Percentiles rank a stretch among this genome's conserved stretches.
Evolutionary conservation across 2,888 invertebrate genomes (phyloP).

Genomic region (Zygaena filipendulae): DNA sequence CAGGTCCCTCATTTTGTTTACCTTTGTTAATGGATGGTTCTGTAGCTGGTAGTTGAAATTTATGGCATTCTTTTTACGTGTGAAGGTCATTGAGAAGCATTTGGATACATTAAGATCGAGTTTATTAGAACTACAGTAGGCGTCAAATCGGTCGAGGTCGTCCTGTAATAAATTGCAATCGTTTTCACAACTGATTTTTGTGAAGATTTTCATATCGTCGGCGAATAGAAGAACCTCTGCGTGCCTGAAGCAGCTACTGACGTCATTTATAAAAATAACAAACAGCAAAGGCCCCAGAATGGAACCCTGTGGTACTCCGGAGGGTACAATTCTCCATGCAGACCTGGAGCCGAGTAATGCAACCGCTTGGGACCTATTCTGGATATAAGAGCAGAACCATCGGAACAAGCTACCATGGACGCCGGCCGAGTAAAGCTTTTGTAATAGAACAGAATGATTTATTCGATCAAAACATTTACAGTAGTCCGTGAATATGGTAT

Average conservation of each 20-base stretch:
- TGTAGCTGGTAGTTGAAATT: background rate
- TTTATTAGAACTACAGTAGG: conserved; percentile 4
- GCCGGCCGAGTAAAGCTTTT: conserved; percentile 4
- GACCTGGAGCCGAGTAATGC: conserved; percentile 4
- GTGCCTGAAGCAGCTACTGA: conserved; percentile 5
- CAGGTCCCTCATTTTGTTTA: conserved; percentile 4
- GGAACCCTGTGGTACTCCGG: conserved; percentile 9
- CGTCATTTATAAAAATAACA: conserved; percentile 8
- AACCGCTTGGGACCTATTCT: conserved; percentile 8
- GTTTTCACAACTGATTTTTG: background rate
- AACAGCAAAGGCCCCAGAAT: conserved; percentile 9
- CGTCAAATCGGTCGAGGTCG: conserved; percentile 6
- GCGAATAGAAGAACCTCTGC: conserved; percentile 7
- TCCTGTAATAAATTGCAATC: conserved; percentile 8
- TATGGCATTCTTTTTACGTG: background rate
- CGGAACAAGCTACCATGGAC: conserved; percentile 8
- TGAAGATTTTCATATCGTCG: conserved; percentile 12
- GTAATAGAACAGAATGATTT: conserved; percentile 10
- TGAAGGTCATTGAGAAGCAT: background rate
- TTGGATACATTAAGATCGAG: conserved; percentile 3
- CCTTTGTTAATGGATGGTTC: background rate
- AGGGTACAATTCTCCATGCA: conserved; percentile 3
- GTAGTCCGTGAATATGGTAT: conserved; percentile 13
- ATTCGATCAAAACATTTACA: conserved; percentile 14
- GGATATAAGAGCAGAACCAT: conserved; percentile 10